These are phyloP conservation scores for Bugula neritina DNA, from an alignment of 2,888 invertebrate genomes.

Conservation along the genomic window DNA sequence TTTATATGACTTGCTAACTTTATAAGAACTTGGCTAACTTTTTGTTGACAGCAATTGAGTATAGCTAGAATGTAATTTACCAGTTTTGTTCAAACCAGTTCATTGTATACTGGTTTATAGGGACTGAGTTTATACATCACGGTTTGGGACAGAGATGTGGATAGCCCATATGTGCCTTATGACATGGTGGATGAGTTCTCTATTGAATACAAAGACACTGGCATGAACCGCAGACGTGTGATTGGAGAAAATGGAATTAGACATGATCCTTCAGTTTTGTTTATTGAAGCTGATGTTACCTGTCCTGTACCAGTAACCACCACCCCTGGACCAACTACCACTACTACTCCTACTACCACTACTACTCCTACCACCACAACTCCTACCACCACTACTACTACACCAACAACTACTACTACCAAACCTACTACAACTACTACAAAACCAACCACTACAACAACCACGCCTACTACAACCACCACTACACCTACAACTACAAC, in stretches of 20 bases:
- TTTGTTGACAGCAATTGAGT: no score
- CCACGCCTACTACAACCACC: slow-evolving; percentile 15
- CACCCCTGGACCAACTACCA: background rate
- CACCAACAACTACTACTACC: slow-evolving; percentile 13
- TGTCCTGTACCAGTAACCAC: background rate
- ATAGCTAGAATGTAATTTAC: no score
- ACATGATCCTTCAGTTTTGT: background rate
- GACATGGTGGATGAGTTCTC: slow-evolving; percentile 25
- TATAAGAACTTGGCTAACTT: no score
- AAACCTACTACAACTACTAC: background rate
- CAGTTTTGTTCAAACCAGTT: no score
- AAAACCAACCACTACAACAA: background rate
- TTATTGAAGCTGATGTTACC: slow-evolving; percentile 10
- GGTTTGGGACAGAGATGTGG: slow-evolving; percentile 15
- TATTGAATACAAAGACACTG: background rate
- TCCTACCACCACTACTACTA: slow-evolving; percentile 15
- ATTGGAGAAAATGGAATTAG: background rate
- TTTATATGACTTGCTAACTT: no score
- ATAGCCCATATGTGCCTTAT: background rate
- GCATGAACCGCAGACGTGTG: background rate
- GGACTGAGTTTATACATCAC: slow-evolving; percentile 1
- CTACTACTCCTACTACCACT: slow-evolving; percentile 5
- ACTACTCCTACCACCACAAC: slow-evolving; percentile 1
- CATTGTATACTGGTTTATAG: slow-evolving; percentile 12
- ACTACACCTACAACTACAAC: slow-evolving; percentile 9